These are phyloP conservation scores for Tetrao urogallus DNA, from an alignment of 2,113 vertebrate species.

Conservation along the genomic window DNA sequence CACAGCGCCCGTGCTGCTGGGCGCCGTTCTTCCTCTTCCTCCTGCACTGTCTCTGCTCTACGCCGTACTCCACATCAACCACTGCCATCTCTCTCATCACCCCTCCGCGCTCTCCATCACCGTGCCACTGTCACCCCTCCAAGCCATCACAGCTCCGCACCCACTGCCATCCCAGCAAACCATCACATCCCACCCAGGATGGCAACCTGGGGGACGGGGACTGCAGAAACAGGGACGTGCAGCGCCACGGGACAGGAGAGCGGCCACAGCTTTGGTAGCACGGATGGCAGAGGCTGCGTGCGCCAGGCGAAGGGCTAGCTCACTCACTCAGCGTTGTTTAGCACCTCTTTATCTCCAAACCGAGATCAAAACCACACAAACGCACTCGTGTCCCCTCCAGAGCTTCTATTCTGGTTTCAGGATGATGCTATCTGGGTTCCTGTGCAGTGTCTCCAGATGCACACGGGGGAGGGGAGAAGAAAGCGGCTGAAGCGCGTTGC, in stretches of 20 bases:
- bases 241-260: background rate
- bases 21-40: accelerated
- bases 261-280: background rate
- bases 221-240: background rate
- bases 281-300: background rate
- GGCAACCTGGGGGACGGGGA: background rate
- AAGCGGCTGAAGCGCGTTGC: background rate
- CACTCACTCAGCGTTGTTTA: background rate
- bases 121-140: too few species aligned
- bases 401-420: conserved; percentile 72
- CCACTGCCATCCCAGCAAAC: background rate
- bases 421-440: conserved; percentile 72
- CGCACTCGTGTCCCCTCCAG: conserved; percentile 16
- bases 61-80: too few species aligned
- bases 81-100: too few species aligned
- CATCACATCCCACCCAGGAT: background rate
- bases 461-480: conserved; percentile 25
- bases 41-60: background rate
- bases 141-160: accelerated
- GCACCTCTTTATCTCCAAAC: conserved; percentile 67
- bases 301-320: background rate
- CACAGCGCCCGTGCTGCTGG: accelerated
- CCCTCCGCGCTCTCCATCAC: too few species aligned
- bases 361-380: conserved; percentile 60
- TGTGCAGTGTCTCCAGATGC: conserved; percentile 50